Percentiles rank a stretch among this genome's conserved stretches.
phyloP scores from a whole-genome alignment of 1,140 invertebrate genomes.

The Thaumatotibia leucotreta region DNA sequence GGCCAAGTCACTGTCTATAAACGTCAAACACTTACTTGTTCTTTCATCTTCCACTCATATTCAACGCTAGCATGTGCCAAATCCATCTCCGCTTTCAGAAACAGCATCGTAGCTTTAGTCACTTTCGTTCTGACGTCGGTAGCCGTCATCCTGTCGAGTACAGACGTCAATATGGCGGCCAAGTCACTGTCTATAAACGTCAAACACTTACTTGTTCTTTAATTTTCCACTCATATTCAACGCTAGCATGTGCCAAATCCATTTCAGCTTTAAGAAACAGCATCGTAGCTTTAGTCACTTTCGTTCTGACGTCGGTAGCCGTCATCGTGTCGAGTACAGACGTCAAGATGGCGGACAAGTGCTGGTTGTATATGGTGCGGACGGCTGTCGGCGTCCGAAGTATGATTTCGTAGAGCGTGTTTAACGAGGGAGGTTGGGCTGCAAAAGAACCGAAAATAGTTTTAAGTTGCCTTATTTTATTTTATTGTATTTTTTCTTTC shows the following conservation, averaged over 20 bases:
- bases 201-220: slow-evolving; percentile 36
- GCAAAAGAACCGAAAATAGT: slow-evolving; percentile 17
- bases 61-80: no score
- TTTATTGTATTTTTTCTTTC: no score
- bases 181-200: no score
- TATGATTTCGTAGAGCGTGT: slow-evolving; percentile 30
- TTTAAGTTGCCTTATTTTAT: no score
- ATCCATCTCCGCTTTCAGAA: no score
- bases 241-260: slow-evolving; percentile 39
- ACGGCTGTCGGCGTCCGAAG: slow-evolving; percentile 35
- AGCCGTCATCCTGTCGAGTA: no score
- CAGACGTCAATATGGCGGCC: no score
- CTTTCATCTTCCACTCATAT: no score
- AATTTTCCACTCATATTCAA: slow-evolving; percentile 39
- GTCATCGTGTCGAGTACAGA: slow-evolving; percentile 21
- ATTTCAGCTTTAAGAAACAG: slow-evolving; percentile 45
- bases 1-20: no score
- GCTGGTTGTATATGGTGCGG: slow-evolving; percentile 30
- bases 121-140: no score
- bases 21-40: no score
- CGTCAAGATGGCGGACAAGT: slow-evolving; percentile 23
- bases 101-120: no score
- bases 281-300: slow-evolving; percentile 31
- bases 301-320: slow-evolving; percentile 17
- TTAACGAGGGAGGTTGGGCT: slow-evolving; percentile 28